Evolutionary conservation across 2,797 vertebrate genomes (phyloP).

Genomic region (Dromococcyx pavoninus): DNA sequence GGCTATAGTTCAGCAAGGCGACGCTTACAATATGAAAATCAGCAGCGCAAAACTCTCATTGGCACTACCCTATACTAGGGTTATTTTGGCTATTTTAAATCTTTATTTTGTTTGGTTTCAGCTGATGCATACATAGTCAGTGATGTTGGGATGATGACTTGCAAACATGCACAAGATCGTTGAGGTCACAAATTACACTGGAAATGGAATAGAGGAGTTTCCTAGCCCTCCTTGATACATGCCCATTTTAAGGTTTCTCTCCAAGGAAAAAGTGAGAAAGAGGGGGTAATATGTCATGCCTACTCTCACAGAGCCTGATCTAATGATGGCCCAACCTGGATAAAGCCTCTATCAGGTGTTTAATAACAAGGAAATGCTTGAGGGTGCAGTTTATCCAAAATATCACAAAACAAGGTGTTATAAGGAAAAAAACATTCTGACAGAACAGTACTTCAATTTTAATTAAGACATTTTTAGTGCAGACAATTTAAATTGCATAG

Average conservation of each 20-base stretch:
- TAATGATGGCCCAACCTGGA: not conserved
- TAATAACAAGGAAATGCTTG: not conserved
- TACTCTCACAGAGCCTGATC: not conserved
- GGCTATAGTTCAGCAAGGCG: not conserved
- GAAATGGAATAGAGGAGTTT: not conserved
- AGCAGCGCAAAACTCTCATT: not conserved
- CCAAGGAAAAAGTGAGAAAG: not conserved
- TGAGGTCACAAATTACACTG: not conserved
- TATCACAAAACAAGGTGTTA: not conserved
- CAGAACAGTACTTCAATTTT: not conserved
- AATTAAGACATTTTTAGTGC: not conserved
- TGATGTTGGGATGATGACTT: not conserved
- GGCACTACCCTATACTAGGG: not conserved
- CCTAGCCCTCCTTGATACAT: not conserved
- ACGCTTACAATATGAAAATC: not conserved
- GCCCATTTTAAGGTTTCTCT: not conserved
- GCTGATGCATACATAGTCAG: not conserved
- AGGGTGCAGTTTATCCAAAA: not conserved
- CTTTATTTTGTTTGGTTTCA: not conserved
- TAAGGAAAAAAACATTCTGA: not conserved
- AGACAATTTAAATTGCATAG: not conserved
- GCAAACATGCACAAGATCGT: not conserved
- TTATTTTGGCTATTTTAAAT: not conserved
- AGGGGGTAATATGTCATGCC: fast-evolving
- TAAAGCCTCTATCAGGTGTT: not conserved